A percentile compares a stretch with the other conserved stretches of the same genome.
phyloP scores from a whole-genome alignment of 1,140 invertebrate genomes.

The Adelges cooleyi region DNA sequence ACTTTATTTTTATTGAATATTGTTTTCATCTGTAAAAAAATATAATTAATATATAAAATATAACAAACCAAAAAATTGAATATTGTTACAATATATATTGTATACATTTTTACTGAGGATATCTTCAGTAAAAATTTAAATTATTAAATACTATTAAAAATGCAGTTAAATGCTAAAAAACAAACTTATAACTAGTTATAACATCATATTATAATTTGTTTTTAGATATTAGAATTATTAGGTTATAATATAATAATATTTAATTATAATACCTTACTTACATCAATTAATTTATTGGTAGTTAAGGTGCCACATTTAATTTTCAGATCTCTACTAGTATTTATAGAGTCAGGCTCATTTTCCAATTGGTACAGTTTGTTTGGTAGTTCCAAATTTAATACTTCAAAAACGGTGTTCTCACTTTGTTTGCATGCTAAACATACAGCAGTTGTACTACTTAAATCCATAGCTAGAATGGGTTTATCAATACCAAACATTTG shows the following conservation, averaged over 20 bases:
- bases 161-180: too few relatives aligned
- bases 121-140: too few relatives aligned
- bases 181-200: too few relatives aligned
- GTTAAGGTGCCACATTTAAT: conserved; percentile 21
- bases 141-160: too few relatives aligned
- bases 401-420: background rate
- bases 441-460: background rate
- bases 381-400: conserved; percentile 13
- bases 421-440: conserved; percentile 7
- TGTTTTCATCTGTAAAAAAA: conserved; percentile 16
- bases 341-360: conserved; percentile 13
- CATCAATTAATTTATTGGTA: conserved; percentile 12
- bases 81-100: too few relatives aligned
- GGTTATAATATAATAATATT: too few relatives aligned
- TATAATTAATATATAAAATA: too few relatives aligned
- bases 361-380: conserved; percentile 5
- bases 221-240: too few relatives aligned
- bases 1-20: conserved; percentile 9
- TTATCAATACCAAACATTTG: conserved; percentile 22
- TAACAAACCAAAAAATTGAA: background rate
- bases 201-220: too few relatives aligned
- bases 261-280: background rate
- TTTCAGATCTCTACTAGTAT: conserved; percentile 12
- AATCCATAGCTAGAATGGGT: background rate
- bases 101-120: too few relatives aligned